phyloP scores from a whole-genome alignment of 1,140 invertebrate species.

The Hestina assimilis region DNA sequence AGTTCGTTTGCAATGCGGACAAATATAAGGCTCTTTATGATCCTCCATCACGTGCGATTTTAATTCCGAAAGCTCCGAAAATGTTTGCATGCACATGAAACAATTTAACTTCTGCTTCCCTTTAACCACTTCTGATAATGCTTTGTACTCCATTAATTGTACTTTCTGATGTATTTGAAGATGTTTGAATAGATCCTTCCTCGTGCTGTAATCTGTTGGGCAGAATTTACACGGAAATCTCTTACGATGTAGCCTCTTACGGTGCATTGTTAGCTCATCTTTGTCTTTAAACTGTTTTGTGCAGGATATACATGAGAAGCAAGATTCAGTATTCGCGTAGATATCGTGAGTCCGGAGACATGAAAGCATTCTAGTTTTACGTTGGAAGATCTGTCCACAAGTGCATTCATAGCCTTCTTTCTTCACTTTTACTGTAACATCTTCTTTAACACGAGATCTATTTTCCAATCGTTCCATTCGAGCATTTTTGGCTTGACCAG shows the following conservation, averaged over 20 bases:
- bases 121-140: constrained; percentile 62
- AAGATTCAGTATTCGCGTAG: constrained; percentile 33
- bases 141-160: constrained; percentile 69
- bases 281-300: constrained; percentile 58
- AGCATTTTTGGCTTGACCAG: constrained; percentile 15
- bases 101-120: constrained; percentile 62
- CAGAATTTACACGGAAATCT: constrained; percentile 71
- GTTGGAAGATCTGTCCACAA: constrained; percentile 56
- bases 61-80: constrained; percentile 52
- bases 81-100: constrained; percentile 62
- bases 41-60: constrained; percentile 65
- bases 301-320: constrained; percentile 51
- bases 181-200: constrained; percentile 67
- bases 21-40: constrained; percentile 60
- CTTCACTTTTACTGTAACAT: constrained; percentile 24
- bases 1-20: constrained; percentile 51
- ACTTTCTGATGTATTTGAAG: constrained; percentile 65
- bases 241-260: constrained; percentile 54
- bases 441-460: constrained; percentile 6
- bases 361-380: constrained; percentile 59
- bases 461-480: constrained; percentile 19
- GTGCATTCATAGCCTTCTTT: constrained; percentile 64
- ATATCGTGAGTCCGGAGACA: constrained; percentile 59
- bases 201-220: constrained; percentile 61
- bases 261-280: constrained; percentile 50